Base-by-base conservation (phyloP, 2,113 vertebrate genomes). In the Dendropsophus ebraccatus region DNA sequence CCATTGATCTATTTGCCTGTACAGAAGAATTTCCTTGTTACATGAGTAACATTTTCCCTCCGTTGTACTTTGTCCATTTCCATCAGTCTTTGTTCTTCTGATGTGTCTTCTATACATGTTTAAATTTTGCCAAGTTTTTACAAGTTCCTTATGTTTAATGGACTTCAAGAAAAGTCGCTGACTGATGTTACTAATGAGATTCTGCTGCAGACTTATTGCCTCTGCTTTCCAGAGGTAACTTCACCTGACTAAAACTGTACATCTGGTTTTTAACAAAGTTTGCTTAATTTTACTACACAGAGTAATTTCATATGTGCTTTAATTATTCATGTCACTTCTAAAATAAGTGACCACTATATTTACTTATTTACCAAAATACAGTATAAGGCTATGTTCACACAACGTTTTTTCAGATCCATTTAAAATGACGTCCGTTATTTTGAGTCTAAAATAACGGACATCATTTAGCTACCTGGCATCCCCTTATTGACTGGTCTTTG, bases 51-150 rank as follows among this genome's bases (percentile, higher is more conserved):
- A 85, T 78, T 50, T 85, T 85, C 83, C 83, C 60, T 85, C 47
- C 54, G 60, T 50, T 78, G 83, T 78, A 77, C 32, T 69, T 67
- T 85, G 47, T 78, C 83, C 73, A 78, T 60, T 78, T 85, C 62
- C 73, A 85, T 85, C 47, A 85, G 35, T 75, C 76, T 86, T 86
- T 86, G 76, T 80, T 86, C 56, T 21, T 49, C 32, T 70, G 75
- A 70, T 70, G 60, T 86, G 28, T 70, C 74, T 78, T 69, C 52
- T 85, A 62, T 79, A 80, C 49, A 47, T 79, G 52, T 69, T 35
- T 72, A 86, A 72, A 62, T 65, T 79, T 45, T 77, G 84, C 84
- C 84, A 86, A 86, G n/a, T 86, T 86, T 86, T 86, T 79, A 79
- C 84, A 72, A 80, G 76, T 56, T 86, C 84, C 84, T 79, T 79